These are phyloP conservation scores for Prietella phreatophila DNA, from an alignment of 2,113 vertebrate species.

Conservation along the genomic window DNA sequence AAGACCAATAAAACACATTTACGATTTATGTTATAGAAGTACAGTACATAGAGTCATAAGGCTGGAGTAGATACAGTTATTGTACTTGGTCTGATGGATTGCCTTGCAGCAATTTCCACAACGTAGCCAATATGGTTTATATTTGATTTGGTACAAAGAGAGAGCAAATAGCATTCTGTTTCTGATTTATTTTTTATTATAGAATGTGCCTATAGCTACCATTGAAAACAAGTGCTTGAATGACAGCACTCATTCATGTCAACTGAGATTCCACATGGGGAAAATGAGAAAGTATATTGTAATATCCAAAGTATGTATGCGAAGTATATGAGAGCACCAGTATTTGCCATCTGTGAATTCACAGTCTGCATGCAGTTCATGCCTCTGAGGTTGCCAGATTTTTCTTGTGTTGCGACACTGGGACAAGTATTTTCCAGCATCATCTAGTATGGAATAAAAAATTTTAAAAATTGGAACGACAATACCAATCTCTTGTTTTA, in stretches of 20 bases:
- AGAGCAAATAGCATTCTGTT: conserved; percentile 16
- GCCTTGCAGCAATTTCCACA: conserved; percentile 26
- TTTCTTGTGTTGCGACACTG: not conserved
- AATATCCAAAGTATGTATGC: not conserved
- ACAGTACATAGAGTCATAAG: not conserved
- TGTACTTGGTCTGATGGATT: conserved; percentile 27
- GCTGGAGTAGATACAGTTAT: not conserved
- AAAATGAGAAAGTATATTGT: conserved; percentile 15
- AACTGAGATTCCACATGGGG: not conserved
- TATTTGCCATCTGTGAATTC: not conserved
- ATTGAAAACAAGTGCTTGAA: conserved; percentile 15
- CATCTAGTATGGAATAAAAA: not conserved
- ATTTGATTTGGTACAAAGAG: conserved; percentile 34
- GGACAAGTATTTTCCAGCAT: not conserved
- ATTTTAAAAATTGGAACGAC: not conserved
- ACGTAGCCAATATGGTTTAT: conserved; percentile 32
- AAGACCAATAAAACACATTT: conserved; percentile 5
- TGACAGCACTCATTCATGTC: conserved; percentile 27
- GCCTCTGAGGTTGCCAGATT: not conserved
- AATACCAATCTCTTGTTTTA: not conserved
- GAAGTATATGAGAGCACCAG: not conserved
- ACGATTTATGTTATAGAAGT: not conserved
- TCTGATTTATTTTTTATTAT: conserved; percentile 21
- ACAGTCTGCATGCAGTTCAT: not conserved
- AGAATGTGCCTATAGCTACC: not conserved